A percentile compares a stretch with the other conserved stretches of the same genome.
Evolutionary conservation across 2,113 vertebrate genomes (phyloP).

Genomic region (Toxotes jaculatrix): DNA sequence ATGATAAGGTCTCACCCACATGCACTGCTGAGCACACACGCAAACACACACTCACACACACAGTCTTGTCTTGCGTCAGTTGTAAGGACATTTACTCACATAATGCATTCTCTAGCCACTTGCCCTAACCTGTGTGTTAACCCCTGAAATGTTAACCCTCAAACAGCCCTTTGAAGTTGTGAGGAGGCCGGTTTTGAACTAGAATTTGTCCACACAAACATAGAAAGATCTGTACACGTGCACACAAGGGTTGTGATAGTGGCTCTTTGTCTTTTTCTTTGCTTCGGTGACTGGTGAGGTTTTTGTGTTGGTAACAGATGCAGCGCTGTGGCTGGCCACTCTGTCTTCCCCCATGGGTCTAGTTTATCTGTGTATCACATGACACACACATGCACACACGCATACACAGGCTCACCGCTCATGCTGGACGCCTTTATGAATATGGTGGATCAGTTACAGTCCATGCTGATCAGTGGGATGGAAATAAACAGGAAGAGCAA

Average conservation of each 20-base stretch:
- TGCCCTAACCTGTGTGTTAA: too few species aligned
- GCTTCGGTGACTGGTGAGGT: conserved; percentile 50
- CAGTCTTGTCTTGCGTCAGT: background rate
- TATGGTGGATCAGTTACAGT: conserved; percentile 25
- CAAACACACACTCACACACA: conserved; percentile 37
- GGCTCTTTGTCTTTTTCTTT: conserved; percentile 54
- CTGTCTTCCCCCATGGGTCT: conserved; percentile 41
- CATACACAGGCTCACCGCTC: conserved; percentile 10
- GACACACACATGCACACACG: conserved; percentile 25
- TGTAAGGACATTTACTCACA: too few species aligned
- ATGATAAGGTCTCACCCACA: conserved; percentile 76
- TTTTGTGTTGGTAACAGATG: conserved; percentile 75
- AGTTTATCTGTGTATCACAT: conserved; percentile 64
- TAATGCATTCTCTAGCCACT: too few species aligned
- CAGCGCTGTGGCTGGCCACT: conserved; percentile 47
- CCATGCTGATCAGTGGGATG: conserved; percentile 23
- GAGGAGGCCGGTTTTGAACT: too few species aligned
- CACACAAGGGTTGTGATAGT: conserved; percentile 45
- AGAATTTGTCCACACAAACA: too few species aligned
- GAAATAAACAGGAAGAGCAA: conserved; percentile 50
- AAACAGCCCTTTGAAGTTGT: too few species aligned
- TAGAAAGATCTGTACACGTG: too few species aligned
- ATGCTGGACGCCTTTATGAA: conserved; percentile 54
- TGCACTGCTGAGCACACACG: conserved; percentile 27
- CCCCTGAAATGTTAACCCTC: too few species aligned